Conservation (phyloP, 1,140 invertebrate genomes). For the Drosophila simulans region DNA sequence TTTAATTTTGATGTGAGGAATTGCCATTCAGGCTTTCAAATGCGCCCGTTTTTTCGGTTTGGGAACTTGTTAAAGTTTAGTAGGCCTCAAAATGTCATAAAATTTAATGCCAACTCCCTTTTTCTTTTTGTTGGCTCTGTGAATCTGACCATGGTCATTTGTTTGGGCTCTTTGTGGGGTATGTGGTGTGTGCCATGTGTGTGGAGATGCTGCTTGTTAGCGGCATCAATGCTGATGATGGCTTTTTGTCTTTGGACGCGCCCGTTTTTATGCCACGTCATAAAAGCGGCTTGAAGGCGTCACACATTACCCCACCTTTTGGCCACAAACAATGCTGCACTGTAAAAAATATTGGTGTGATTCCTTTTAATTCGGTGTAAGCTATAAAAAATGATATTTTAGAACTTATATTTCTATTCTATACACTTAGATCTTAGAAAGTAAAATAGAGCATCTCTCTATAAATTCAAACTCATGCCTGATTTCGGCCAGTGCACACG, state of each 20-base stretch:
- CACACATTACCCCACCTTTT: conserved; percentile 46
- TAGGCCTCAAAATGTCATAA: conserved; percentile 75
- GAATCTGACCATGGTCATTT: conserved; percentile 67
- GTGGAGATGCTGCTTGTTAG: conserved; percentile 52
- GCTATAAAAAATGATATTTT: not conserved
- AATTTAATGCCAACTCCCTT: conserved; percentile 61
- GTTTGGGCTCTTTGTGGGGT: conserved; percentile 11
- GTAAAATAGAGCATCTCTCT: not conserved
- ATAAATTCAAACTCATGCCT: not conserved
- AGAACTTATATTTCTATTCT: not conserved
- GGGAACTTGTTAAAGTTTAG: conserved; percentile 73
- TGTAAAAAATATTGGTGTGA: not conserved
- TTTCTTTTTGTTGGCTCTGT: not conserved
- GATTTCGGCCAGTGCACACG: conserved; percentile 3
- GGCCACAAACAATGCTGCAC: not conserved
- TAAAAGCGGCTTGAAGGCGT: conserved; percentile 69
- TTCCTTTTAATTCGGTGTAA: not conserved
- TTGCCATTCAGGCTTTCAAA: conserved; percentile 53
- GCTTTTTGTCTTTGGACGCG: conserved; percentile 72
- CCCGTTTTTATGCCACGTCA: conserved; percentile 74
- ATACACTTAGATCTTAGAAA: no score
- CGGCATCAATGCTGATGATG: conserved; percentile 66
- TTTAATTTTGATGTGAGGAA: conserved; percentile 71
- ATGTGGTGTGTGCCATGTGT: conserved; percentile 12
- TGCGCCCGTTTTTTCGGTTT: conserved; percentile 23